These are phyloP conservation scores for Standfussiana lucernea DNA, from an alignment of 2,888 invertebrate species.

Conservation along the genomic window DNA sequence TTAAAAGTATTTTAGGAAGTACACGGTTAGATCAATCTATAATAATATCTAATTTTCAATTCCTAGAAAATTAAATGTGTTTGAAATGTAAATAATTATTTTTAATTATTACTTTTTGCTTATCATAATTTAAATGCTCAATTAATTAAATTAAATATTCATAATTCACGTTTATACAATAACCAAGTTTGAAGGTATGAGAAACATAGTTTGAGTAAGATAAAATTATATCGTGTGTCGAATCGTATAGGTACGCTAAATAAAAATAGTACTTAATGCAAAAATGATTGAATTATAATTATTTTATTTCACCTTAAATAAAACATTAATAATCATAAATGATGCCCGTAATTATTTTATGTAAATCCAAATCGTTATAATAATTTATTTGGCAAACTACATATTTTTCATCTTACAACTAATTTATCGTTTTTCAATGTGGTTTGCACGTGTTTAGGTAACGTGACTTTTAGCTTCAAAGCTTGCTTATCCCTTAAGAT, in stretches of 20 bases:
- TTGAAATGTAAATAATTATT: background rate
- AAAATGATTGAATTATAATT: conserved; percentile 12
- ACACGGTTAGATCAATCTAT: background rate
- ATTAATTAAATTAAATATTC: background rate
- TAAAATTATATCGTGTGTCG: background rate
- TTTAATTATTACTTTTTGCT: background rate
- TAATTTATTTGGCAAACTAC: conserved; percentile 19
- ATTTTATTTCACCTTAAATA: background rate
- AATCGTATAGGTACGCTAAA: background rate
- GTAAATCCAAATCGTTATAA: conserved; percentile 22
- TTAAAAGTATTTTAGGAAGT: conserved; percentile 66
- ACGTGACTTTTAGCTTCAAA: conserved; percentile 43
- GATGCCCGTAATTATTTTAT: conserved; percentile 36
- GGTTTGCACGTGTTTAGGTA: conserved; percentile 35
- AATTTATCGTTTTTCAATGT: conserved; percentile 58
- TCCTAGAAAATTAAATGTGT: background rate
- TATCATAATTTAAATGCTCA: background rate
- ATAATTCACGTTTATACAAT: background rate
- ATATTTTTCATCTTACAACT: conserved; percentile 22
- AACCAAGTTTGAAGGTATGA: background rate
- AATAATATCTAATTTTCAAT: background rate
- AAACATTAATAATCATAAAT: background rate
- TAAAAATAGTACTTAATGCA: conserved; percentile 7
- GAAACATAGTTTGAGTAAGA: background rate
- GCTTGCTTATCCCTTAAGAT: background rate